Base-by-base conservation (phyloP, 1,140 invertebrate species). In the Goniozus legneri region DNA sequence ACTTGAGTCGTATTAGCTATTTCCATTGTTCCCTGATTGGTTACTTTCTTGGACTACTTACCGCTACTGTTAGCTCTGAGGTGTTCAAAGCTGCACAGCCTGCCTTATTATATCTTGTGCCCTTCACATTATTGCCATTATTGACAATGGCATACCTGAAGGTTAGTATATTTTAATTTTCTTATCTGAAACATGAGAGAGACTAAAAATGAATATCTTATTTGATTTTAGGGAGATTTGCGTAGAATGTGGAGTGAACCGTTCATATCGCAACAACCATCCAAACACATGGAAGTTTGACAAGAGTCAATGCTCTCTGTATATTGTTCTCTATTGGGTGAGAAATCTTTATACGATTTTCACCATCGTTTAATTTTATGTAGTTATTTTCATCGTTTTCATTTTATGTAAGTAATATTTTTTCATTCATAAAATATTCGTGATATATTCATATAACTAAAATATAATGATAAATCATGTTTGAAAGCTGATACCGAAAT, bases 1-100 rank as follows among this genome's bases (percentile, higher is more conserved):
- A 84, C 58, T 75, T 86, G 6, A 81, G 77, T 60, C 82, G 79
- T 59, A 81, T 85, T 54, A 84, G 80, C 67, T 97, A 97, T 80
- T 98, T 98, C 83, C 95, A 97, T 80, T 98, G 95, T 81, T 97
- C 95, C 58, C 83, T 98, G 62, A 87, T 98, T 67, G 95, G 95
- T 54, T 98, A 98, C 78, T 97, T 98, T 79, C 80, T 97, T 77
- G 95, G 95, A 54, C 79, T 97, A 65, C 80, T 97, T 67, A 97
- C 95, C 64, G 95, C 95, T 40, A 97, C 95, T 19, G 91, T 97
- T 47, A 96, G 92, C 57, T 95, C 92, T 12, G 95, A 98, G 79
- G 87, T 97, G 60, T 97, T 97, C 79, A 95, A 95, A 82, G 94
- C 94, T 52, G 95, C 95, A 36, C 95, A 98, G 77, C 95, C 95